Base-by-base conservation (phyloP, 1,140 invertebrate genomes). In the Apis laboriosa region DNA sequence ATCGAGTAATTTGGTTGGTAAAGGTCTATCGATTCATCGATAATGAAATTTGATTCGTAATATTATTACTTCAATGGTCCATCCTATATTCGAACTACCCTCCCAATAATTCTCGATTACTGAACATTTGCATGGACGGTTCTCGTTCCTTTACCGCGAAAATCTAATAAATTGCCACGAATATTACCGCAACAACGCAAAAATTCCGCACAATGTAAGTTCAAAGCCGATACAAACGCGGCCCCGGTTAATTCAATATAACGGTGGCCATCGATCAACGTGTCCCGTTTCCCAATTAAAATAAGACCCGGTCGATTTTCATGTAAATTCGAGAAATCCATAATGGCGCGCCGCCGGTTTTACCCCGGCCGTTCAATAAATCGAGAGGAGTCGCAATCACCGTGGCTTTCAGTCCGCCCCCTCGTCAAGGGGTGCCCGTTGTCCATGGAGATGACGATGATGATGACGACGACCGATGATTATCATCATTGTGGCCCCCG, bases 301-400 rank as follows among this genome's bases (percentile, higher is more conserved):
- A 78, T 78, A 78, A 78, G 76, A 78, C 76, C 77, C 49, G 12
- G 61, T n/a, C 53, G 72, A 76, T 76, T 81, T 76, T 81, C 72
- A 60, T 76, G 53, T 66, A 81, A 81, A 81, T 81, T 81, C 73
- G 73, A 56, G 73, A 76, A 81, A 76, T 49, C 72, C 72, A 58
- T 77, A 67, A 82, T 51, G 80, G 21, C 64, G 15, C 15, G 24
- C 13, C 13, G 15, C 3, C 34, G 61, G 51, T 66, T 86, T 84
- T 43, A 56, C 21, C 63, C 71, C 15, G 70, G 43, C 76, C 61
- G 82, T 79, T 74, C 86, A 60, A 87, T 84, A 84, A 88, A 88
- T 88, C 86, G 83, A 66, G 83, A 66, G 51, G 55, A 64, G 67
- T 58, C 80, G 86, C 87, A 88, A 88, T 88, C 87, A 88, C 86